A percentile compares a stretch with the other conserved stretches of the same genome.
These are phyloP conservation scores for Drosophila kokeensis DNA, from an alignment of 2,888 invertebrate genomes.

Conservation along the genomic window DNA sequence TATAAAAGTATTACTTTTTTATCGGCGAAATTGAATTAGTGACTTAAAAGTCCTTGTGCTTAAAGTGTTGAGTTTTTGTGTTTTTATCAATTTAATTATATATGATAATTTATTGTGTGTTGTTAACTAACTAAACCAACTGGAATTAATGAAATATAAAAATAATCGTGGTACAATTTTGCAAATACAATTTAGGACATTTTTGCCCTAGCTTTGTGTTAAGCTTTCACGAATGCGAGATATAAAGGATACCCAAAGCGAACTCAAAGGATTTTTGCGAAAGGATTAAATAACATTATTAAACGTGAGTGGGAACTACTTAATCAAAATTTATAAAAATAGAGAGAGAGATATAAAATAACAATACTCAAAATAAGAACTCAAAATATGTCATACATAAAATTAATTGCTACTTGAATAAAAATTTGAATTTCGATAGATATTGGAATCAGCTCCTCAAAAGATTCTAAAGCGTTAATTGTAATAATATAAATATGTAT, in stretches of 20 bases:
- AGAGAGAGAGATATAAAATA: background rate
- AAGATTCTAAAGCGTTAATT: background rate
- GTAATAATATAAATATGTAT: background rate
- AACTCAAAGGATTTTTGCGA: slow-evolving; percentile 15
- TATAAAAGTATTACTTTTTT: background rate
- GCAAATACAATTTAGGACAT: slow-evolving; percentile 85
- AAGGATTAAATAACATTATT: slow-evolving; percentile 14
- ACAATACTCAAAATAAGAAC: no score
- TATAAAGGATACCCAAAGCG: background rate
- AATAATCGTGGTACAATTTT: slow-evolving; percentile 84
- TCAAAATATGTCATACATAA: background rate
- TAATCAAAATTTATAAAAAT: background rate
- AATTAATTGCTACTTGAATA: background rate
- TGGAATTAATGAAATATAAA: slow-evolving; percentile 85
- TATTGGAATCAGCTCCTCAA: no score
- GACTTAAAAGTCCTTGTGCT: background rate
- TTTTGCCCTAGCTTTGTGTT: slow-evolving; percentile 62
- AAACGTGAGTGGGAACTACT: slow-evolving; percentile 28
- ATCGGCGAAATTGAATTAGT: background rate
- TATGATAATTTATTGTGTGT: background rate
- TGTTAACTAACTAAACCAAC: slow-evolving; percentile 34
- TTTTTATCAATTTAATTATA: background rate
- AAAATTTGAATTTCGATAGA: background rate
- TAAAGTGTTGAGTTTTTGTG: background rate
- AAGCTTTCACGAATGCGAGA: slow-evolving; percentile 24